Conservation (phyloP, 2,113 vertebrate genomes). For the Lagopus muta region DNA sequence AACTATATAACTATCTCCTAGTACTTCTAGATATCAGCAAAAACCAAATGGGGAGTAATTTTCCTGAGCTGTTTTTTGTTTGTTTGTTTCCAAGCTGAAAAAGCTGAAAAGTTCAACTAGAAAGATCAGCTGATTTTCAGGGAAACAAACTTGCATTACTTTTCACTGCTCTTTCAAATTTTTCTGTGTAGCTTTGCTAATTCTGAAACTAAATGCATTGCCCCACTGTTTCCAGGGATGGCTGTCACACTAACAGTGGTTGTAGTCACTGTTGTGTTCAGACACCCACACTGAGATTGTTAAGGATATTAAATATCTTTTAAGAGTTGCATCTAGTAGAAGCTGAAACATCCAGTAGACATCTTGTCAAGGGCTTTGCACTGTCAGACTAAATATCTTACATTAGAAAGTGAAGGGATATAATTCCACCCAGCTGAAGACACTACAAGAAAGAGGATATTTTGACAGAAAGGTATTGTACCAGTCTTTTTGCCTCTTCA, state of each 20-base stretch:
- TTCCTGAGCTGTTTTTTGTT: slow-evolving; percentile 9
- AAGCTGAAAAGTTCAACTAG: slow-evolving; percentile 29
- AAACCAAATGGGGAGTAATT: slow-evolving; percentile 46
- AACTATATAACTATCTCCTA: slow-evolving; percentile 41
- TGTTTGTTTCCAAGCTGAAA: background rate
- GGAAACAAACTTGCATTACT: background rate
- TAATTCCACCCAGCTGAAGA: background rate
- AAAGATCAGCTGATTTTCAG: slow-evolving; percentile 46
- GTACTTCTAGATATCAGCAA: slow-evolving; percentile 61
- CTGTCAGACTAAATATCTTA: rapidly evolving
- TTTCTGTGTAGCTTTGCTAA: background rate
- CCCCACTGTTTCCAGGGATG: background rate
- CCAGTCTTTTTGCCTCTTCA: background rate
- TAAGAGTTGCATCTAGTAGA: background rate
- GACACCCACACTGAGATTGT: background rate
- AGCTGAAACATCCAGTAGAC: background rate
- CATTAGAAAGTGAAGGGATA: rapidly evolving
- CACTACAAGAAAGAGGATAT: background rate
- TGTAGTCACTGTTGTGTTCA: background rate
- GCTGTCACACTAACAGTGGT: background rate
- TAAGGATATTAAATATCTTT: background rate
- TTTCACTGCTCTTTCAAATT: slow-evolving; percentile 51
- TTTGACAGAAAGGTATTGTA: background rate
- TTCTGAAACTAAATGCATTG: background rate
- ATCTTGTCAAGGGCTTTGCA: background rate